Evolutionary conservation across 2,113 vertebrate genomes (phyloP).

Genomic region (Myrmecobius fasciatus): DNA sequence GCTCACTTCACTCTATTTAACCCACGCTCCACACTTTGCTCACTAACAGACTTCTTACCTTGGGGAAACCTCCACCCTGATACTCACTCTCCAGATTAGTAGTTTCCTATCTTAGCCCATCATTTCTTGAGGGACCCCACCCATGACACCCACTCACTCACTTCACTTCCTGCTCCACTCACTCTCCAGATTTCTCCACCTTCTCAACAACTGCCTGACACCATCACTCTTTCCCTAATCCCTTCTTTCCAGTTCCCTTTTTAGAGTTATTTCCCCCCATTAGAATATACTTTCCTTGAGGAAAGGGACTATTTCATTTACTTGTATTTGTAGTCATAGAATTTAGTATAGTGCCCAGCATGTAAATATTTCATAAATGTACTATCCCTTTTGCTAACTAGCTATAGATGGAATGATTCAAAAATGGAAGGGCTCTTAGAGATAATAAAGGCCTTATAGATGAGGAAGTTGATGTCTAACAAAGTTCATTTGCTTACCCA

Average conservation of each 20-base stretch:
- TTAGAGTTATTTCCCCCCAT: background rate
- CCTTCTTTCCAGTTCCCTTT: background rate
- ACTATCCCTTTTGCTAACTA: background rate
- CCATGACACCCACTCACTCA: background rate
- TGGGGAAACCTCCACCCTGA: background rate
- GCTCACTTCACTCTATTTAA: background rate
- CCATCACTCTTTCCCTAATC: background rate
- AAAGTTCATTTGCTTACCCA: background rate
- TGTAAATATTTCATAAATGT: background rate
- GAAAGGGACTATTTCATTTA: background rate
- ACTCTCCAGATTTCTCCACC: background rate
- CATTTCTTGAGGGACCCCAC: background rate
- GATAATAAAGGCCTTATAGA: background rate
- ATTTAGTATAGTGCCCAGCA: background rate
- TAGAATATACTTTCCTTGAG: background rate
- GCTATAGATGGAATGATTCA: background rate
- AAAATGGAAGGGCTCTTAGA: background rate
- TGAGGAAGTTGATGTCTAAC: background rate
- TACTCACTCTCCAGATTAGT: background rate
- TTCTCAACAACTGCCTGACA: background rate
- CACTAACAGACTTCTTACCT: background rate
- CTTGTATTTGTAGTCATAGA: background rate
- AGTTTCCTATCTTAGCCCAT: background rate
- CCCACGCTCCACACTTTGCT: background rate
- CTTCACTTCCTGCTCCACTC: background rate